phyloP scores from a whole-genome alignment of 2,797 vertebrate species.

The Microtus californicus region DNA sequence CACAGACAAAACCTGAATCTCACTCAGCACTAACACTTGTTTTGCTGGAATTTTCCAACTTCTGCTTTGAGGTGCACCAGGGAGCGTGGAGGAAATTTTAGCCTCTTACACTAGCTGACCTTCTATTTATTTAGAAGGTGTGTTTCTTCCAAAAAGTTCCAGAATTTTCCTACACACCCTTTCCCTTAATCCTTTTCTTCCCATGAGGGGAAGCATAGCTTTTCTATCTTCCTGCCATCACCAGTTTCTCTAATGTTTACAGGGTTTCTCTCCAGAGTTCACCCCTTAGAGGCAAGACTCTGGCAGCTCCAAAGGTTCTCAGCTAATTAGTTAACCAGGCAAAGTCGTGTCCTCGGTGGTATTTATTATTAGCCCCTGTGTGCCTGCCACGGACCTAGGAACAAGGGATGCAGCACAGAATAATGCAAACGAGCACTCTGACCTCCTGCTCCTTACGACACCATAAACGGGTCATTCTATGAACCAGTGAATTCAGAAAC shows the following conservation, averaged over 20 bases:
- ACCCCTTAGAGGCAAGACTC: constrained; percentile 34
- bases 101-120: constrained; percentile 29
- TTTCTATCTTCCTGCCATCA: constrained; percentile 45
- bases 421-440: not conserved
- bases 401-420: not conserved
- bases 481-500: not conserved
- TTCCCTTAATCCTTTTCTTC: constrained; percentile 56
- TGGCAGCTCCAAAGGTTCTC: constrained; percentile 55
- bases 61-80: constrained; percentile 51
- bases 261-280: constrained; percentile 38
- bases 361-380: not conserved
- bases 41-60: constrained; percentile 49
- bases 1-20: constrained; percentile 19
- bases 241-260: constrained; percentile 29
- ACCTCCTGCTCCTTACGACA: not conserved
- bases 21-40: not conserved
- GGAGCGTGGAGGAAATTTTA: constrained; percentile 49
- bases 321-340: not conserved
- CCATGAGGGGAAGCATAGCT: constrained; percentile 55
- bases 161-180: constrained; percentile 50
- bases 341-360: constrained; percentile 6
- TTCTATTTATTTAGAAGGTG: constrained; percentile 66
- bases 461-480: not conserved
- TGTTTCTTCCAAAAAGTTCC: constrained; percentile 63
- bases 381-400: not conserved